Evolutionary conservation across 1,140 invertebrate species (phyloP), one percentile per base, ranked within the genome.

Genomic region (Brachionus paranguensis): DNA sequence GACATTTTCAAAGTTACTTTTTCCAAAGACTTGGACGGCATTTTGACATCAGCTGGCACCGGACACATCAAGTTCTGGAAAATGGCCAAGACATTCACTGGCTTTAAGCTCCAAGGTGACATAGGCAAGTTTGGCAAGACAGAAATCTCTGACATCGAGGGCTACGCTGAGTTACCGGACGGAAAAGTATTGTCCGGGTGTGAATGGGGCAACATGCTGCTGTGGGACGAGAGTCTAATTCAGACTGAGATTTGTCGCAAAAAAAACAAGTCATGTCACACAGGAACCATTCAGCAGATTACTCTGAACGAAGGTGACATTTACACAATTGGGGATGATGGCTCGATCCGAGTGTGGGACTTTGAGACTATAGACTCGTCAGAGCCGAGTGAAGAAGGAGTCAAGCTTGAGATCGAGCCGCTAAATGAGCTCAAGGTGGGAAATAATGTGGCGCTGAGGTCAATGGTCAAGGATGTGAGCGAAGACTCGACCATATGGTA

Each of bases 31-130:
- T 91, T 94, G 85, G 92, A 92, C 6, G 93, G 93, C 3, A 92
- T 94, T 85, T 89, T 96, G 29, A 93, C 92, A 6, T 93, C 94
- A 1, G 91, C 93, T 85, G 94, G 94, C 78, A 90, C 87, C 88
- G 92, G 92, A 17, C 95, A 96, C 87, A 94, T 96, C 81, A 94
- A 94, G 85, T 95, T 95, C 90, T 96, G 95, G 95, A 96, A 95
- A 91, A 95, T 96, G 92, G 93, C 93, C 0, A 87, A 92, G 85
- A 96, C 95, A 0, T 96, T 96, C 87, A 96, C 95, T 0, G 95
- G 95, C 2, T 88, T 96, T 0, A 97, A 97, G 88, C 89, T 97
- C 2, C 93, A 95, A 89, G 94, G 94, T 3, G 92, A 93, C 86
- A 87, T 95, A 20, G 95, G 95, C 5, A 91, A 93, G 87, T 97